Evolutionary conservation across 53 echinoderm and acorn worm genomes (phyloP).

Genomic region (Astropecten irregularis): DNA sequence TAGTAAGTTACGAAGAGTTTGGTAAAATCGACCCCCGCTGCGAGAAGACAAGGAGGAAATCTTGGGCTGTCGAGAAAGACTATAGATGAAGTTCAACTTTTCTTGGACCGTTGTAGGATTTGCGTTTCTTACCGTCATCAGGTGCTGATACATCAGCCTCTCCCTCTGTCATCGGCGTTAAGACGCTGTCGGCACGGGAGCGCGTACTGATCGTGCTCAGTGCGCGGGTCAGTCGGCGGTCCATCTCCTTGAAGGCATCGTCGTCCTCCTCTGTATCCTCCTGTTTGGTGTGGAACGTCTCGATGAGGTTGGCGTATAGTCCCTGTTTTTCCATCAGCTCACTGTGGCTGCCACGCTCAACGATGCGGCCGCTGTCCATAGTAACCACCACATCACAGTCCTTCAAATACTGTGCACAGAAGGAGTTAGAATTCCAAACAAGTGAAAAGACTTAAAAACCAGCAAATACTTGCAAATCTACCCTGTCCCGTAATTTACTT

Average conservation of each 20-base stretch:
- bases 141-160: conserved; percentile 7
- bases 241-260: neutral
- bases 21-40: no score
- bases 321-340: conserved; percentile 70
- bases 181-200: conserved; percentile 47
- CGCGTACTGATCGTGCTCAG: conserved; percentile 39
- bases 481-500: neutral
- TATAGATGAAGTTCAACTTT: no score
- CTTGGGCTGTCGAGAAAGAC: no score
- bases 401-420: conserved; percentile 86
- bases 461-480: neutral
- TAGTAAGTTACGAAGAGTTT: no score
- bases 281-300: conserved; percentile 75
- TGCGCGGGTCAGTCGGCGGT: conserved; percentile 13
- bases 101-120: no score
- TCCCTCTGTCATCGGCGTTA: conserved; percentile 22
- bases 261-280: conserved; percentile 67
- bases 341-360: conserved; percentile 67
- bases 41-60: no score
- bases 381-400: conserved; percentile 80
- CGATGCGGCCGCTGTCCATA: conserved; percentile 75
- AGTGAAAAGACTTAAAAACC: neutral
- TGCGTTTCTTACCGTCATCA: conserved; percentile 57
- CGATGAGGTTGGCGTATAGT: conserved; percentile 77
- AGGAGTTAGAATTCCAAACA: neutral